Conservation (phyloP, 2,113 vertebrate genomes). For the Lonchura striata region DNA sequence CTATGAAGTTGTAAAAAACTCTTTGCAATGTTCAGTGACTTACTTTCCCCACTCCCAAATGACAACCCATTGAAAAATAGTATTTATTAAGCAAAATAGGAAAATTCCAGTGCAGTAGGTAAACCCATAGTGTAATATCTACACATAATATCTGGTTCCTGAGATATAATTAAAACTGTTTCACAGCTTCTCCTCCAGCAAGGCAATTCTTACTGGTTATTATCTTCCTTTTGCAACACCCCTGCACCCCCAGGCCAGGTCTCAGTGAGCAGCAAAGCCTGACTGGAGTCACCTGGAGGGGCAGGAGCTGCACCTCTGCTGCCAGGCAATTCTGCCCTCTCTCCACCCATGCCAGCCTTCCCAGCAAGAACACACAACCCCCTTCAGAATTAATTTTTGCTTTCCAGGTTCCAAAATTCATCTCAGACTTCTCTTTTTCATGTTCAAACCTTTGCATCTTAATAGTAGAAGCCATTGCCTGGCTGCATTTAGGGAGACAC, state of each 20-base stretch:
- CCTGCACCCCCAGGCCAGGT: not conserved
- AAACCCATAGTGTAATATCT: not conserved
- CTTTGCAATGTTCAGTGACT: not conserved
- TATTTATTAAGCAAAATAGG: not conserved
- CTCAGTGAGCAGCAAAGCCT: not conserved
- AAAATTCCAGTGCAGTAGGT: not conserved
- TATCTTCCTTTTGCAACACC: not conserved
- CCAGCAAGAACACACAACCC: not conserved
- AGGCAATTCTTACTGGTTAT: not conserved
- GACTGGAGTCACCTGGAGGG: not conserved
- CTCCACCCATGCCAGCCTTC: not conserved
- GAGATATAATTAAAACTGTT: not conserved
- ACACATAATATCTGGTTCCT: not conserved
- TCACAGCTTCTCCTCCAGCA: not conserved
- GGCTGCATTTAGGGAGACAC: not conserved
- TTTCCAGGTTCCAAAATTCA: not conserved
- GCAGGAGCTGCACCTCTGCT: not conserved
- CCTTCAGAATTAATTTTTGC: not conserved
- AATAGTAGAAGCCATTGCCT: not conserved
- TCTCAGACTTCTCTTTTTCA: not conserved
- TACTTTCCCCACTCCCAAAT: not conserved
- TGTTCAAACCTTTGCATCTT: not conserved
- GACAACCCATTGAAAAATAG: not conserved
- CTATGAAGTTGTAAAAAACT: not conserved
- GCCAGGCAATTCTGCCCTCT: not conserved